Conservation (phyloP, 2,888 invertebrate genomes). For the Tetropium fuscum region DNA sequence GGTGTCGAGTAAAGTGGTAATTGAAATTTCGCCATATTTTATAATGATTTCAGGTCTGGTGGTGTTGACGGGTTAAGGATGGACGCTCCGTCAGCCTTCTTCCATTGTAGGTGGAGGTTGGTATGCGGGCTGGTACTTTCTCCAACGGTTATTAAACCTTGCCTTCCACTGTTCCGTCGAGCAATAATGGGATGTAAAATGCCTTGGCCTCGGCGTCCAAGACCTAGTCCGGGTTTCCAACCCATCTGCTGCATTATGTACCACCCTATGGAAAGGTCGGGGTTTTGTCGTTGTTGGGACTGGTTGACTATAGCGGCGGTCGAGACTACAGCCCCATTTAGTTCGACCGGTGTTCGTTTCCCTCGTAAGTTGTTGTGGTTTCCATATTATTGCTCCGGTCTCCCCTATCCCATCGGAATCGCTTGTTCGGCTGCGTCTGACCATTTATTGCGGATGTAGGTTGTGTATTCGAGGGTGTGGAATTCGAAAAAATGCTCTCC, state of each 20-base stretch:
- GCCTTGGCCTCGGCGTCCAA: background rate
- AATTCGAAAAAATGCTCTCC: constrained; percentile 3
- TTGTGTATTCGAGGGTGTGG: no score
- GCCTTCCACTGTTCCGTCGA: background rate
- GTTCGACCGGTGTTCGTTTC: background rate
- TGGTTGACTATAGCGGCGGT: no score
- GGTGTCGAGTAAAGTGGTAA: background rate
- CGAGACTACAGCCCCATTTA: background rate
- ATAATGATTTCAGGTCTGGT: background rate
- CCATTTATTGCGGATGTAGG: no score
- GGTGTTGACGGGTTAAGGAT: background rate
- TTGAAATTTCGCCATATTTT: background rate
- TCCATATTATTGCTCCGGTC: no score
- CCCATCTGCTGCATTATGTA: background rate
- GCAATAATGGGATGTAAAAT: background rate
- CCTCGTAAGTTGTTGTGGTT: no score
- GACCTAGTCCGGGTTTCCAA: background rate
- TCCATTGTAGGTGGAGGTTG: background rate
- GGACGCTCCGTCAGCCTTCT: background rate
- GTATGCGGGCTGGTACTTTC: background rate
- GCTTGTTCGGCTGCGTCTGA: no score
- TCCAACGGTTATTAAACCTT: background rate
- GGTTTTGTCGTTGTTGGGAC: no score
- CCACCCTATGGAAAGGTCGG: no score
- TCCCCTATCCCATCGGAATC: no score